phyloP scores from a whole-genome alignment of 2,888 invertebrate genomes.

The Patella ulyssiponensis region DNA sequence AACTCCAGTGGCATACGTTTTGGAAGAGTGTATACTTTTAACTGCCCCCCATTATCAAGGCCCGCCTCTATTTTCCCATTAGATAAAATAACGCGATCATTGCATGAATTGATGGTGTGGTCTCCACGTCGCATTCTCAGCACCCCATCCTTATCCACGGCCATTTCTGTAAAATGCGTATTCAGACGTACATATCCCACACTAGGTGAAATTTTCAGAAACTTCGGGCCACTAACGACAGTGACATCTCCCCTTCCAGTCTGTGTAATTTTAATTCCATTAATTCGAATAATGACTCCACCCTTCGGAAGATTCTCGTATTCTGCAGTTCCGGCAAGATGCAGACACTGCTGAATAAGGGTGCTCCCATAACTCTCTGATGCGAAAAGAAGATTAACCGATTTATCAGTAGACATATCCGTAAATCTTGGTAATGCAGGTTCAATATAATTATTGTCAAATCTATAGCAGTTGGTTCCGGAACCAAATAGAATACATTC shows the following conservation, averaged over 20 bases:
- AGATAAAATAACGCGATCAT: slow-evolving; percentile 48
- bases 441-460: slow-evolving; percentile 53
- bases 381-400: slow-evolving; percentile 67
- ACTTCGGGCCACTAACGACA: slow-evolving; percentile 70
- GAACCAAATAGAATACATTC: slow-evolving; percentile 58
- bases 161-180: slow-evolving; percentile 70
- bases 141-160: slow-evolving; percentile 68
- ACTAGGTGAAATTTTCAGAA: slow-evolving; percentile 67
- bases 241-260: slow-evolving; percentile 68
- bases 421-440: slow-evolving; percentile 53
- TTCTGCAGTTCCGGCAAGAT: slow-evolving; percentile 65
- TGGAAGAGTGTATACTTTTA: slow-evolving; percentile 50
- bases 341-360: slow-evolving; percentile 62
- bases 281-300: slow-evolving; percentile 66
- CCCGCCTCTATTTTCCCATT: slow-evolving; percentile 61
- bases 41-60: slow-evolving; percentile 50
- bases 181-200: slow-evolving; percentile 64
- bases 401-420: slow-evolving; percentile 68
- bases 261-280: slow-evolving; percentile 70
- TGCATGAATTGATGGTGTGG: slow-evolving; percentile 56
- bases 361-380: slow-evolving; percentile 67
- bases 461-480: slow-evolving; percentile 59
- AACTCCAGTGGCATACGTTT: slow-evolving; percentile 42
- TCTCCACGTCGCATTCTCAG: slow-evolving; percentile 58
- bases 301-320: slow-evolving; percentile 65